These are phyloP conservation scores for Spisula subtruncata DNA, from an alignment of 2,888 invertebrate species.

Conservation along the genomic window DNA sequence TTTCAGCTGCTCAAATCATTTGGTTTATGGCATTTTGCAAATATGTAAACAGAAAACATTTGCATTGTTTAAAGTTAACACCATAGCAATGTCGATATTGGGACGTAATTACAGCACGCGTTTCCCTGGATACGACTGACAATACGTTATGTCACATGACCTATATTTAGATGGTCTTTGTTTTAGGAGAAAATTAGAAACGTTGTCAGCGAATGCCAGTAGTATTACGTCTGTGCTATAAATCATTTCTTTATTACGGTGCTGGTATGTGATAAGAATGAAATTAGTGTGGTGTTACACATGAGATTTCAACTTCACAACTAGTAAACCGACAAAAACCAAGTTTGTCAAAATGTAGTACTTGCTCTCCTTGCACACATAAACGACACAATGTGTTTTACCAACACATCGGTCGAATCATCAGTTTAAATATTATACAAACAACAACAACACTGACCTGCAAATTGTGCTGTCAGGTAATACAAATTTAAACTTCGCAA, in stretches of 20 bases:
- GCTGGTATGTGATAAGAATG: neutral
- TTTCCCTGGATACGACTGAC: neutral
- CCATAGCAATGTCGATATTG: neutral
- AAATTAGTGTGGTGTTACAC: neutral
- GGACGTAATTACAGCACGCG: neutral
- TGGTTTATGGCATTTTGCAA: neutral
- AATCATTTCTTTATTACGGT: neutral
- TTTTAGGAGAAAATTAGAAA: neutral
- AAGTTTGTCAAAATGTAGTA: neutral
- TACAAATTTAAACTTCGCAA: too few species aligned
- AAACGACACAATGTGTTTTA: too few species aligned
- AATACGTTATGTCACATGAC: neutral
- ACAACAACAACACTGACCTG: too few species aligned
- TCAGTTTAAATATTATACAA: too few species aligned
- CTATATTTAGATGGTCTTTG: neutral
- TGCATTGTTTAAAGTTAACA: neutral
- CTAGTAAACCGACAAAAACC: neutral
- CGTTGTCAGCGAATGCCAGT: neutral
- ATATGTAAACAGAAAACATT: too few species aligned
- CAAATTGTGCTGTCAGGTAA: too few species aligned
- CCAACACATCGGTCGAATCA: too few species aligned
- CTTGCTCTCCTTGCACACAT: too few species aligned
- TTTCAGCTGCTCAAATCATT: neutral
- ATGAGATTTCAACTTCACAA: neutral
- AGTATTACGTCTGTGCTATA: neutral